These are phyloP conservation scores for Drosophila recens DNA, from an alignment of 2,888 invertebrate genomes.

Conservation along the genomic window DNA sequence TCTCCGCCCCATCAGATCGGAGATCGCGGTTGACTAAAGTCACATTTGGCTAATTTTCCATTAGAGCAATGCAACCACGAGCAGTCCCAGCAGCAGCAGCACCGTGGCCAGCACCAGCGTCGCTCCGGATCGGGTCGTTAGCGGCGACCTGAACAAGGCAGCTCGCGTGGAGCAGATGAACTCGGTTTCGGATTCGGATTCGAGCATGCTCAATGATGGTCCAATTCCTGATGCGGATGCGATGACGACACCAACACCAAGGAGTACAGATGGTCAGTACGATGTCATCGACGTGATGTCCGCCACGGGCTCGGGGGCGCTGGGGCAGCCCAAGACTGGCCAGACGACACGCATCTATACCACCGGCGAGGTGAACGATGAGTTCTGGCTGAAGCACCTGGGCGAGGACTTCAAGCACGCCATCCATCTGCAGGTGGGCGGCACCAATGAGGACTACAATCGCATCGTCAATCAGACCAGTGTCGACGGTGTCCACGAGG, in stretches of 20 bases:
- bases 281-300: slow-evolving; percentile 73
- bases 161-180: slow-evolving; percentile 40
- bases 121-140: slow-evolving; percentile 22
- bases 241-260: slow-evolving; percentile 26
- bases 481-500: slow-evolving; percentile 65
- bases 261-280: slow-evolving; percentile 32
- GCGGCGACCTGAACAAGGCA: slow-evolving; percentile 32
- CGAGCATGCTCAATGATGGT: background rate
- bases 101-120: slow-evolving; percentile 20
- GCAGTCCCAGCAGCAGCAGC: slow-evolving; percentile 26
- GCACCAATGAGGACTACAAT: slow-evolving; percentile 67
- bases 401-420: slow-evolving; percentile 83
- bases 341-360: slow-evolving; percentile 78
- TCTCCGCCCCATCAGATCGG: background rate
- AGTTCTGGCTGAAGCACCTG: slow-evolving; percentile 81
- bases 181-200: slow-evolving; percentile 1
- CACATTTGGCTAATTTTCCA: background rate
- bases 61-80: slow-evolving; percentile 31
- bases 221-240: background rate
- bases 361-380: slow-evolving; percentile 74
- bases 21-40: background rate
- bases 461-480: slow-evolving; percentile 64
- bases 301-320: slow-evolving; percentile 38
- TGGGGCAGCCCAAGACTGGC: slow-evolving; percentile 59
- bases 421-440: slow-evolving; percentile 77